These are phyloP conservation scores for Palythoa caribaeorum DNA, from an alignment of 92 coral and sea anemone species.

Conservation along the genomic window DNA sequence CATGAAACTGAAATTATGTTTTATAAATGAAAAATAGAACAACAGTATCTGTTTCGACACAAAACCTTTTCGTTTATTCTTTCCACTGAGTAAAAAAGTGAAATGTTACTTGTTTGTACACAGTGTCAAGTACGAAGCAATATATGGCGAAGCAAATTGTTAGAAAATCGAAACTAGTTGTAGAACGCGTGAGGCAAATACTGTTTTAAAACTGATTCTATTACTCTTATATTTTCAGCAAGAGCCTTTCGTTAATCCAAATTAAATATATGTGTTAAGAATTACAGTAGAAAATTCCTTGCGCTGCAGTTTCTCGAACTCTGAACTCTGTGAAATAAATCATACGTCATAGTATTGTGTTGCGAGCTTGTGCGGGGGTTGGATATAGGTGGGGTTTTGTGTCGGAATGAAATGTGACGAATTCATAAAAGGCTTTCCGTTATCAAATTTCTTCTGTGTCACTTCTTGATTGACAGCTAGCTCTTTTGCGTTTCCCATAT, in stretches of 20 bases:
- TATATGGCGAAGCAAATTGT: no score
- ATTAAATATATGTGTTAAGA: background rate
- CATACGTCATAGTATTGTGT: conserved; percentile 2
- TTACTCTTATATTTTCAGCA: background rate
- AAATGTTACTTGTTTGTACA: no score
- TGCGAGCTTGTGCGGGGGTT: background rate
- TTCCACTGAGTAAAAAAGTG: no score
- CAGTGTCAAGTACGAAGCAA: no score
- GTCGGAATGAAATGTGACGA: conserved; percentile 15
- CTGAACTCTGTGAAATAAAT: background rate
- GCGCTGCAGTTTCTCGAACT: background rate
- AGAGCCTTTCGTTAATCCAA: conserved; percentile 1
- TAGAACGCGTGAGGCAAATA: no score
- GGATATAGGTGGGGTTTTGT: background rate
- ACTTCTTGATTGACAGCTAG: background rate
- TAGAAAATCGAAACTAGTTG: no score
- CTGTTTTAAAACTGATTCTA: no score
- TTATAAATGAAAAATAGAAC: no score
- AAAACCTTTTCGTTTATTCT: no score
- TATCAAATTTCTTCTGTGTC: conserved; percentile 11
- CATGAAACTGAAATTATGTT: no score
- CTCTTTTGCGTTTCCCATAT: background rate
- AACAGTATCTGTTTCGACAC: no score
- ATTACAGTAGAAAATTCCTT: conserved; percentile 5
- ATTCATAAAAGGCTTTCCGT: background rate